phyloP scores from a whole-genome alignment of 2,797 vertebrate species.

The Crenuchus spilurus region DNA sequence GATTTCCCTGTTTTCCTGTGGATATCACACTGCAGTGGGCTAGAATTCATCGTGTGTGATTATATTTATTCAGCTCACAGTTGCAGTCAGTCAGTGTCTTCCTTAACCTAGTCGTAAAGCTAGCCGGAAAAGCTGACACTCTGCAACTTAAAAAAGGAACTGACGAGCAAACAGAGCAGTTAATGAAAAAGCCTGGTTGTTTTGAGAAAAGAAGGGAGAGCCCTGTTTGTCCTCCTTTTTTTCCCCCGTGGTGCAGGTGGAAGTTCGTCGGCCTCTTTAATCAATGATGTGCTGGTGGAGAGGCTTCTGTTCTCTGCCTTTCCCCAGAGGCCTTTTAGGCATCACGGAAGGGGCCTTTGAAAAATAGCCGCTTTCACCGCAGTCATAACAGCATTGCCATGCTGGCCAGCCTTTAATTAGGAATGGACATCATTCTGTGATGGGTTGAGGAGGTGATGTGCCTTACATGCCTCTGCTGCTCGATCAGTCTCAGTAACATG shows the following conservation, averaged over 20 bases:
- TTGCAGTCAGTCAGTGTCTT: background rate
- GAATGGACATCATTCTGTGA: slow-evolving; percentile 57
- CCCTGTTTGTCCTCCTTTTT: slow-evolving; percentile 59
- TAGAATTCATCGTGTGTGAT: slow-evolving; percentile 7
- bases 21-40: background rate
- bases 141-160: slow-evolving; percentile 15
- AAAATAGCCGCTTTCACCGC: slow-evolving; percentile 46
- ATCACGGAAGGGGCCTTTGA: slow-evolving; percentile 48
- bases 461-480: slow-evolving; percentile 53
- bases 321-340: slow-evolving; percentile 59
- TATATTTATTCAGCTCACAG: background rate
- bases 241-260: slow-evolving; percentile 55
- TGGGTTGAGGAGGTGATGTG: slow-evolving; percentile 55
- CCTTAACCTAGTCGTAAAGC: background rate
- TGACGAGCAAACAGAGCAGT: slow-evolving; percentile 25
- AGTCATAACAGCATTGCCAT: slow-evolving; percentile 54
- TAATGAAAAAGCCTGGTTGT: slow-evolving; percentile 13
- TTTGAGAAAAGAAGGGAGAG: slow-evolving; percentile 24
- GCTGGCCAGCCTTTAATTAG: slow-evolving; percentile 60
- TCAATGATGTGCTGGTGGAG: slow-evolving; percentile 71
- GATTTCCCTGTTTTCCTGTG: background rate
- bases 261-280: slow-evolving; percentile 74
- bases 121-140: slow-evolving; percentile 21
- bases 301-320: slow-evolving; percentile 51
- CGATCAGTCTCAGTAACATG: slow-evolving; percentile 47